Percentiles rank a stretch among this genome's conserved stretches.
Conservation (phyloP, 2,888 invertebrate species). For the Drosophila fulvimacula region DNA sequence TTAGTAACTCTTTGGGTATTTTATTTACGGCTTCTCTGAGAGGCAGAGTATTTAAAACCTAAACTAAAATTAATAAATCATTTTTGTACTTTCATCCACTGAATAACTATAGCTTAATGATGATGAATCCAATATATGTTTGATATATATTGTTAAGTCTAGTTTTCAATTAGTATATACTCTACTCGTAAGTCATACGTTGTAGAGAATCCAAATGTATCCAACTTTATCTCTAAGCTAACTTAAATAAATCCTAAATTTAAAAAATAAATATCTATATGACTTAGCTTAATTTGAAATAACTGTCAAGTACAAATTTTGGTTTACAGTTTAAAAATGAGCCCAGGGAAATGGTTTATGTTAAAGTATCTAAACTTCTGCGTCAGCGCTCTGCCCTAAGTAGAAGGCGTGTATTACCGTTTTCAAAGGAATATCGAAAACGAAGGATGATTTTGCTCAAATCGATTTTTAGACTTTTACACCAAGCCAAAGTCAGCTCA, state of each 20-base stretch:
- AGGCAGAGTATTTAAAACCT: no score
- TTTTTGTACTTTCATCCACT: no score
- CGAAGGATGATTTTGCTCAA: conserved; percentile 16
- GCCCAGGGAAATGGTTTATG: background rate
- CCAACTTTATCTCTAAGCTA: no score
- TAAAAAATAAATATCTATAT: background rate
- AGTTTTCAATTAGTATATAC: no score
- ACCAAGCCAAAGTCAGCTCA: conserved; percentile 4
- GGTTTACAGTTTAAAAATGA: conserved; percentile 13
- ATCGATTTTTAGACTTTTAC: conserved; percentile 11
- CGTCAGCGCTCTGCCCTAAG: no score
- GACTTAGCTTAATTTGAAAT: conserved; percentile 3
- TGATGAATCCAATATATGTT: no score
- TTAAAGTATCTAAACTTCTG: background rate
- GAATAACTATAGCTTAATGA: no score
- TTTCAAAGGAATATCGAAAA: conserved; percentile 1
- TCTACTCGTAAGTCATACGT: no score
- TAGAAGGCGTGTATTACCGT: background rate
- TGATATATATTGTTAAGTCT: no score
- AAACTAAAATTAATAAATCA: no score
- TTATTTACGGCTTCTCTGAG: no score
- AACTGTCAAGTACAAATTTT: conserved; percentile 22
- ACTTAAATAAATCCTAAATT: background rate
- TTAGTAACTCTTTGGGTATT: no score
- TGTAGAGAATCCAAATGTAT: background rate